phyloP scores from a whole-genome alignment of 1,140 invertebrate species.

The Apis florea region DNA sequence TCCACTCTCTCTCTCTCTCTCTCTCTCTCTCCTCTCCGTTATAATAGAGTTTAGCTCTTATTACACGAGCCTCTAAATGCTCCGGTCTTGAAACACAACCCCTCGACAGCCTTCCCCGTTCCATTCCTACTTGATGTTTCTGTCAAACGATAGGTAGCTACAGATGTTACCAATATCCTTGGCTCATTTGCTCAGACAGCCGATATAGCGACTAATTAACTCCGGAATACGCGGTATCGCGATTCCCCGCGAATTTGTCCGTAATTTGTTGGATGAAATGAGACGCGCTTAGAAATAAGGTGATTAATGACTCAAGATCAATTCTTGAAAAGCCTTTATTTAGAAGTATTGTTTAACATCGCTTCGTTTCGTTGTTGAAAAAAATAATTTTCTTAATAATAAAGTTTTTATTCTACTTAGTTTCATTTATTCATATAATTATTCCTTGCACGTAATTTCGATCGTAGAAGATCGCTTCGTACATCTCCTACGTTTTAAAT shows the following conservation, averaged over 20 bases:
- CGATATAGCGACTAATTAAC: slow-evolving; percentile 50
- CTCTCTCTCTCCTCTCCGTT: not conserved
- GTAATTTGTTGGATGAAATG: not conserved
- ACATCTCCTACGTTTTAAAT: too few species aligned
- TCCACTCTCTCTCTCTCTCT: not conserved
- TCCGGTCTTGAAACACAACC: slow-evolving; percentile 26
- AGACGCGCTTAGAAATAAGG: not conserved
- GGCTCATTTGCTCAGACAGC: slow-evolving; percentile 48
- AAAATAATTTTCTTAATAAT: too few species aligned
- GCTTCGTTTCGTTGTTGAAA: too few species aligned
- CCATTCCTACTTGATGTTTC: slow-evolving; percentile 49
- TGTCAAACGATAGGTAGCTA: slow-evolving; percentile 55
- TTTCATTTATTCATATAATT: too few species aligned
- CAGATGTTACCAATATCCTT: slow-evolving; percentile 65
- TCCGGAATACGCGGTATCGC: slow-evolving; percentile 4
- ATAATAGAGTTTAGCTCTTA: slow-evolving; percentile 42
- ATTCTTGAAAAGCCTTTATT: too few species aligned
- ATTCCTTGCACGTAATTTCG: too few species aligned
- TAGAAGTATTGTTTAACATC: too few species aligned
- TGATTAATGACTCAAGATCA: slow-evolving; percentile 1
- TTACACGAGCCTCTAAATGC: slow-evolving; percentile 59
- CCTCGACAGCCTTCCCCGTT: slow-evolving; percentile 5
- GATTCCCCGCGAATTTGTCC: not conserved
- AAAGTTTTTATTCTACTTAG: too few species aligned
- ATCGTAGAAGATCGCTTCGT: too few species aligned